phyloP scores from a whole-genome alignment of 2,888 invertebrate species.

The Sycophila texana region DNA sequence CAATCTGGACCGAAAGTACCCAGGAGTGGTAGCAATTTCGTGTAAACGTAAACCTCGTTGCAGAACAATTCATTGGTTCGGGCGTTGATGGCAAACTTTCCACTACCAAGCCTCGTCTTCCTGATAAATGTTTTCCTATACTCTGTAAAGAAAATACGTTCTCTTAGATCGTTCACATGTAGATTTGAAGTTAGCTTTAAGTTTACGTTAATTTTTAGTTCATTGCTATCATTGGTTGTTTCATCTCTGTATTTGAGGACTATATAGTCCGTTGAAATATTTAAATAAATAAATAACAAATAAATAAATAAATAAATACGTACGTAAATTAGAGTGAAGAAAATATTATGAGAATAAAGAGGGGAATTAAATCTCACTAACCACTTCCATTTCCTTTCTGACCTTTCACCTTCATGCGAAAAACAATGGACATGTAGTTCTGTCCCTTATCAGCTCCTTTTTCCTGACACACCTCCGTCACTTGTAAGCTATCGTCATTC shows the following conservation, averaged over 20 bases:
- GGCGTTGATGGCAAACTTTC: slow-evolving; percentile 47
- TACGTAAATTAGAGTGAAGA: too few relatives aligned
- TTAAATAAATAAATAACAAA: too few relatives aligned
- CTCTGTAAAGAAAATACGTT: slow-evolving; percentile 54
- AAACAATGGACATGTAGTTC: slow-evolving; percentile 64
- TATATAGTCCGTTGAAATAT: too few relatives aligned
- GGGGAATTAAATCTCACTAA: slow-evolving; percentile 26
- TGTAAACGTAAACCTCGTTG: slow-evolving; percentile 63
- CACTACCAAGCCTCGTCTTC: slow-evolving; percentile 60
- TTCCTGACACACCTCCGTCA: slow-evolving; percentile 60
- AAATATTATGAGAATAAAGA: too few relatives aligned
- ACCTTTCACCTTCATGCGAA: slow-evolving; percentile 61
- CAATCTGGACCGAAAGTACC: slow-evolving; percentile 61
- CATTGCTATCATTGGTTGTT: too few relatives aligned
- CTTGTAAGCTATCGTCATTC: slow-evolving; percentile 58
- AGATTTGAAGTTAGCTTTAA: too few relatives aligned
- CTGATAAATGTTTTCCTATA: slow-evolving; percentile 62
- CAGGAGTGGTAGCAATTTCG: slow-evolving; percentile 59
- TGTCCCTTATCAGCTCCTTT: slow-evolving; percentile 63
- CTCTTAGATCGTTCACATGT: too few relatives aligned
- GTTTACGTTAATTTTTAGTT: too few relatives aligned
- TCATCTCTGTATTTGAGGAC: too few relatives aligned
- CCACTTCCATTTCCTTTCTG: slow-evolving; percentile 51
- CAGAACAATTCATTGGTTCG: slow-evolving; percentile 60
- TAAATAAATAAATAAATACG: too few relatives aligned